Evolutionary conservation across 92 coral and sea anemone species (phyloP), one percentile per base, ranked within the genome.

Genomic region (Umimayanthus kanabou): DNA sequence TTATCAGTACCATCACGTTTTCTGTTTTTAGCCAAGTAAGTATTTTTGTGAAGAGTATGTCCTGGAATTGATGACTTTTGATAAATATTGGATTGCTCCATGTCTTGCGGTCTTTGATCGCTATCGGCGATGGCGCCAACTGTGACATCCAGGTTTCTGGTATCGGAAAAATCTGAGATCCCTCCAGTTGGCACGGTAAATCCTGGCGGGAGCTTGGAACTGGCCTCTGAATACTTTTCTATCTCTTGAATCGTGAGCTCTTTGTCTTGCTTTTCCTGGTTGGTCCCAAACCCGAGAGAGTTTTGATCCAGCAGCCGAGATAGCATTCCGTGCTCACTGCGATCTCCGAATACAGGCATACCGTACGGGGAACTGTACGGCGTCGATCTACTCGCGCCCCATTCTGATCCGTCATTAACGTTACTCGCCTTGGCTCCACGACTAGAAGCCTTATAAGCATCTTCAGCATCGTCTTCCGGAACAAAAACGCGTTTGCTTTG

Each of bases 291-390:
- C 13, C 87, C 87, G 14, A 70, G 1, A 11, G 66, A 22, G 30
- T 67, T 70, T 55, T 83, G 87, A 70, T 83, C 87, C 16, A 83
- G 78, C 29, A 83, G 47, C 40, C 87, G 66, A n/a, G 87, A 70
- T 4, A 83, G 23, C 87, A 83, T 70, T 0, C 78, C 78, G 87
- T 71, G 67, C 28, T 83, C 87, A 50, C 87, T 71, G 13, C 65
- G 9, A 43, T 69, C 87, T 23, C 78, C 26, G 10, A 43, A 10
- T 30, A 70, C 66, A 26, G 87, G 67, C 26, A 50, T 25, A 33
- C 18, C 42, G 40, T 70, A 83, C 45, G 87, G 87, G 15, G 64
- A 69, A 53, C n/a, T 29, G 28, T 67, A 45, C 26, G 74, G 1
- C 5, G 13, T 81, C 73, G 53, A 20, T 18, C 39, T 83, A 30